Evolutionary conservation across 1,140 invertebrate genomes (phyloP), one percentile per base, ranked within the genome.

Genomic region (Venturia canescens): DNA sequence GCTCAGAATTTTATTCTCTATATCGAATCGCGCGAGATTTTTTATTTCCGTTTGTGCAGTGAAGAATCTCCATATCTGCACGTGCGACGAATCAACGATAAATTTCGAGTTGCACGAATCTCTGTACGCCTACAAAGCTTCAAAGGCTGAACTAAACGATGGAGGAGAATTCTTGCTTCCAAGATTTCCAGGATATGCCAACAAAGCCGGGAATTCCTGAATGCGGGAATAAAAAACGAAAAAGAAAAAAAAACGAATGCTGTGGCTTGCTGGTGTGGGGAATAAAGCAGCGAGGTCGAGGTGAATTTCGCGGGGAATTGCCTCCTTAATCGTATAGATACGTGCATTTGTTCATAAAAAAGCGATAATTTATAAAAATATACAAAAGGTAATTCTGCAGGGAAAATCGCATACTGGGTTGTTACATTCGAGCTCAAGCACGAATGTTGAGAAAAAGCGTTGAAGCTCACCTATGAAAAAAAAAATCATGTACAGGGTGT

Each of bases 121-220:
- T 5, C 23, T 7, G 23, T 66, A 66, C 60, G 23, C 60, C 26
- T 27, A 29, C 60, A 23, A 27, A 27, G 23, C 15, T 66, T 66
- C 29, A n/a, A 26, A 34, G 15, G 5, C 53, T 63, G 16, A 27
- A 57, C 38, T 44, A 44, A 44, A 44, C 38, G 38, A 44, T 44
- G 38, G 38, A 3, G 26, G 1, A 75, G 29, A 34, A 27, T 75
- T 57, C 31, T 48, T 31, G 18, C 53, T 38, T 63, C 50, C 15
- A 76, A 38, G 29, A 76, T 63, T 76, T 76, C 21, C 29, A 76
- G 29, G 50, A 63, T 76, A 63, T 16, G 74, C 74, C 21, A 76
- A 63, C 50, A 63, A 63, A 76, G 53, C 74, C 53, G 18, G 53
- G n/a, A 60, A 76, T 63, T 76, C 74, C 53, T 18, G n/a, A 13